Evolutionary conservation across 2,113 vertebrate species (phyloP), one percentile per base, ranked within the genome.

Genomic region (Onychostruthus taczanowskii): DNA sequence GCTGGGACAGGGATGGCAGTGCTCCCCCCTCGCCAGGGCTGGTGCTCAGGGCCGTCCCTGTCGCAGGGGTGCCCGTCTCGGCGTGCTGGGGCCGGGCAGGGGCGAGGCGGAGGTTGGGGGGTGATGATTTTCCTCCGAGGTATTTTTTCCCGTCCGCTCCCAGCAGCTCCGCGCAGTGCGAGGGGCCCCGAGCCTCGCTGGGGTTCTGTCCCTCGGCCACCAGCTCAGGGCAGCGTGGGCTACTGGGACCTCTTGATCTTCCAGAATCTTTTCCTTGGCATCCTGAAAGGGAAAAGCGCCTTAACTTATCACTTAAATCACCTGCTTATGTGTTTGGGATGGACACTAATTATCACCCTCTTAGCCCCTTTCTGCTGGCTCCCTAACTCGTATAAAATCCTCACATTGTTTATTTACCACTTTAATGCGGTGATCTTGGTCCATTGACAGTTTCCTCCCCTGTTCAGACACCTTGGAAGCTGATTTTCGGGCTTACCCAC

Each of bases 1-100:
- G 39, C 0, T 2, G 5, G 11, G 62, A 0, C 2, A 1, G n/a
- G 4, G 59, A 23, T 1, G 73, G n/a, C 16, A 10, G 3, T 0
- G 44, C 26, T 3, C 13, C 13, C n/a, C 30, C 31, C 27, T 20
- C 0, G 1, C 35, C 10, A 6, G 46, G 28, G 61, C 37, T 18
- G 47, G 18, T 8, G 3, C 49, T 24, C 62, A 55, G 39, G 10
- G 8, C 2, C 17, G 3, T 12, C 0, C 7, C 69, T 52, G 44
- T 18, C 31, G 22, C 46, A 1, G 11, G n/a, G 20, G 20, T n/a
- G 52, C 4, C 12, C 10, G 18, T 3, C 75, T 23, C 1, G 16
- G 52, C 14, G 10, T 11, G 2, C 7, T 3, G 62, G 10, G 35
- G 50, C 49, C 1, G 5, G 24, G 17, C 22, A 10, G 69, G n/a